Base-by-base conservation (phyloP, 2,113 vertebrate genomes). In the Agelaius tricolor region DNA sequence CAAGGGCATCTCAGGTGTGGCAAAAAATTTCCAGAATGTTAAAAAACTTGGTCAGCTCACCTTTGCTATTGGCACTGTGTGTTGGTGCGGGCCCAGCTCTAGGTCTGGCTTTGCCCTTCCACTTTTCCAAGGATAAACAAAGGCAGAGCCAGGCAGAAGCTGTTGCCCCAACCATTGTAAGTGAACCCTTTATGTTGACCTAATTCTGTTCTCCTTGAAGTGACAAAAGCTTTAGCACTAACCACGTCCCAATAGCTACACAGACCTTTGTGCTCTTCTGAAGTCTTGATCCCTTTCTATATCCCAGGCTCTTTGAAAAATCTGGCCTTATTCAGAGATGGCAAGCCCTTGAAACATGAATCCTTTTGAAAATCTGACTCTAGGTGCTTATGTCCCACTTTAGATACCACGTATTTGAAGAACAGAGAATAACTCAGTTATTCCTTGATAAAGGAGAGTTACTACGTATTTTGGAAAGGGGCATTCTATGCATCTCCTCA, bases 161-260 rank as follows among this genome's bases (percentile, higher is more conserved):
- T 72, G 22, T 54, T 95, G 63, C 55, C 31, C 68, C 76, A 58
- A 51, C 51, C 31, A 81, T 28, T 62, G 26, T 62, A 71, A 68
- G 26, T 49, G 58, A 73, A 72, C 35, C 37, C 75, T 97, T 85
- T 41, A 68, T 54, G 35, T 49, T 87, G 63, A 92, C 75, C 78
- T 95, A 73, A 85, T 91, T 87, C 63, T 87, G 12, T 35, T 91
- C 23, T 68, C 35, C 61, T 87, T 85, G 74, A 93, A 76, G 74
- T 69, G 71, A 51, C 74, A 74, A 86, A 69, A 68, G 66, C 59
- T 91, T 89, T 89, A 46, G 15, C 31, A 24, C n/a, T 87, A 82
- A 33, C 71, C n/a, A 58, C 2, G 9, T 87, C 67, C 68, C 79
- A 58, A 55, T 37, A 75, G 66, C 77, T 83, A 41, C 14, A 41